These are phyloP conservation scores for Musca domestica DNA, from an alignment of 1,140 invertebrate species.

Conservation along the genomic window DNA sequence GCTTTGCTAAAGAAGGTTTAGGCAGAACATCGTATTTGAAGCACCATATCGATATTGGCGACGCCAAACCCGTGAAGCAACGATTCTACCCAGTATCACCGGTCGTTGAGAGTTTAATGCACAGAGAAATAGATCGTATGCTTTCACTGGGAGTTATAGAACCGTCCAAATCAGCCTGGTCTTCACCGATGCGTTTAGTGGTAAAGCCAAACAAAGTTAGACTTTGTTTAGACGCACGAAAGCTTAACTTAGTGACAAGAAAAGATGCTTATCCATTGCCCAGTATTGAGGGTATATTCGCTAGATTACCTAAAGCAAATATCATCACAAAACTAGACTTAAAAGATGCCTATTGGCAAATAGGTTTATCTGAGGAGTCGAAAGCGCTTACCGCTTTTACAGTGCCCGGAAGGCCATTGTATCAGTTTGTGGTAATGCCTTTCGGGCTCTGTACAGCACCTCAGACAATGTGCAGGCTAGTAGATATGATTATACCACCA, in stretches of 20 bases:
- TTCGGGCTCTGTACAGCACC: too few relatives aligned
- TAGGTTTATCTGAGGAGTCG: slow-evolving; percentile 32
- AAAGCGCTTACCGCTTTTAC: slow-evolving; percentile 48
- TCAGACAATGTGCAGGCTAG: too few relatives aligned
- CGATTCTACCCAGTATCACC: slow-evolving; percentile 28
- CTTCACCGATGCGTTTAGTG: too few relatives aligned
- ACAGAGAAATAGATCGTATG: slow-evolving; percentile 34
- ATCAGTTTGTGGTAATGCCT: too few relatives aligned
- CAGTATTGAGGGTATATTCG: too few relatives aligned
- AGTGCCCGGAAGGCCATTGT: too few relatives aligned
- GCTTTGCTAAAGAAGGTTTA: too few relatives aligned
- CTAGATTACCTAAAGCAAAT: slow-evolving; percentile 26
- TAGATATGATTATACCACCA: too few relatives aligned
- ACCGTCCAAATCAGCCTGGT: slow-evolving; percentile 12
- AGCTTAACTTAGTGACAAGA: slow-evolving; percentile 33
- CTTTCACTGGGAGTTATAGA: slow-evolving; percentile 35
- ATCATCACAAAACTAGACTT: slow-evolving; percentile 14
- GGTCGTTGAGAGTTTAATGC: slow-evolving; percentile 31
- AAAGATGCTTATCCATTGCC: too few relatives aligned
- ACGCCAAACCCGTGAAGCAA: slow-evolving; percentile 28
- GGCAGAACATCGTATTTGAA: too few relatives aligned
- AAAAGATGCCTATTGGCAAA: too few relatives aligned
- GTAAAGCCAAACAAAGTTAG: too few relatives aligned
- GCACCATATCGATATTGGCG: slow-evolving; percentile 13
- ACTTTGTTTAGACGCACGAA: slow-evolving; percentile 40